Evolutionary conservation across 2,888 invertebrate species (phyloP), one percentile per base, ranked within the genome.

Genomic region (Thysanoteuthis rhombus): DNA sequence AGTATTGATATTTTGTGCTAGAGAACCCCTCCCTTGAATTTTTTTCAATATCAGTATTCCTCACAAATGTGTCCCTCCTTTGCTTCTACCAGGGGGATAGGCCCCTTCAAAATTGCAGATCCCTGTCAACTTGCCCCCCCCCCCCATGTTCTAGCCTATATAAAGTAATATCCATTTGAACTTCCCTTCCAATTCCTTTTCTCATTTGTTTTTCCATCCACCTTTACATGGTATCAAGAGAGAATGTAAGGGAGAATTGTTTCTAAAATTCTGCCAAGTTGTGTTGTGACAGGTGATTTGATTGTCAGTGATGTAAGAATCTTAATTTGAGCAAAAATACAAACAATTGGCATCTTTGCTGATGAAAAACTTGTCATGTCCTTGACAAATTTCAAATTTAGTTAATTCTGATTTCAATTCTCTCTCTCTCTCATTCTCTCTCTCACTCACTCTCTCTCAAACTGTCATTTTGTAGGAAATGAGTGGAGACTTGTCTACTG

Each of bases 331-430:
- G 4, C 52, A 52, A 52, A 52, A 52, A 52, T 52, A 52, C 22
- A 52, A 52, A 75, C 75, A 75, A 75, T 75, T 75, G n/a, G 16
- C 75, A 16, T 75, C n/a, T n/a, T n/a, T 75, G 75, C 36, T 36
- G n/a, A 52, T 25, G 52, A n/a, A 75, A 75, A 75, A 75, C 16
- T 75, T 32, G 58, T 58, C 32, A 75, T 75, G n/a, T 36, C n/a
- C 75, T 75, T 75, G 75, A 75, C 75, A 75, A 75, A 75, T 75
- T 75, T 75, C 75, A 75, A 75, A n/a, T 75, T 75, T n/a, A 75
- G n/a, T 75, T 75, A 75, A 75, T 75, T 75, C n/a, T 75, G n/a
- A n/a, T 45, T 90, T 90, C 92, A 42, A 42, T 40, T 4, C 75
- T 75, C 58, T 58, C 25, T 58, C 58, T 58, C 58, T 58, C 58